Percentiles rank a stretch among this genome's conserved stretches.
Conservation (phyloP, 1,140 invertebrate species). For the Formica exsecta region DNA sequence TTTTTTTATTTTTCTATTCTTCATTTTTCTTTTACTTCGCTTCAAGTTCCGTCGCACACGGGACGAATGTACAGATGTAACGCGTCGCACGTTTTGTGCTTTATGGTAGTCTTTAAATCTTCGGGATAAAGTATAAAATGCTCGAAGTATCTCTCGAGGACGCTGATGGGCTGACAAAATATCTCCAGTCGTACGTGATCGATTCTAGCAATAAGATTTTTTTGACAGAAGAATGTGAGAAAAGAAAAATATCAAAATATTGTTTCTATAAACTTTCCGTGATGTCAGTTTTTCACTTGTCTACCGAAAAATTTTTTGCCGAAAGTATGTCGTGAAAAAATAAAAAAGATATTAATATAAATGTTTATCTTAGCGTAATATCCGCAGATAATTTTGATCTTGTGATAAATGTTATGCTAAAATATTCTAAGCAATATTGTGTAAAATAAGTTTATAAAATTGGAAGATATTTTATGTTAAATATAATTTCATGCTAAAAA, state of each 20-base stretch:
- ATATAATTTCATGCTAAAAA: no score
- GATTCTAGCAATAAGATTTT: not conserved
- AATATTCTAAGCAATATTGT: no score
- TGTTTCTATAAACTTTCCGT: not conserved
- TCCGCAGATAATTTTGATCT: no score
- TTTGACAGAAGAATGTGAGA: not conserved
- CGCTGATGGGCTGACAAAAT: constrained; percentile 11
- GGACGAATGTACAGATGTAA: constrained; percentile 29
- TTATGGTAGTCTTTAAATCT: constrained; percentile 29
- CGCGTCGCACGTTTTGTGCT: constrained; percentile 17
- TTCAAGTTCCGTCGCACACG: constrained; percentile 65
- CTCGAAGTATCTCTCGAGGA: constrained; percentile 24
- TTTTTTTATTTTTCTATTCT: constrained; percentile 26
- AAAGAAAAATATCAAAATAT: not conserved
- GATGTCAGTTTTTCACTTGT: not conserved
- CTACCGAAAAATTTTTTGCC: not conserved
- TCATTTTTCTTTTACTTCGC: constrained; percentile 21
- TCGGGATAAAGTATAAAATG: constrained; percentile 30
- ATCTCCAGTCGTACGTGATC: constrained; percentile 4
- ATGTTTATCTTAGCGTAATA: no score
- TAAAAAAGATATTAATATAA: not conserved
- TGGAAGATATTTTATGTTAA: no score
- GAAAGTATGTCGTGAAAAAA: not conserved
- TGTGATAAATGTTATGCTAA: no score
- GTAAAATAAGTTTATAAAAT: no score